A percentile compares a stretch with the other conserved stretches of the same genome.
phyloP scores from a whole-genome alignment of 2,888 invertebrate genomes.

The Bruchidius siliquastri region DNA sequence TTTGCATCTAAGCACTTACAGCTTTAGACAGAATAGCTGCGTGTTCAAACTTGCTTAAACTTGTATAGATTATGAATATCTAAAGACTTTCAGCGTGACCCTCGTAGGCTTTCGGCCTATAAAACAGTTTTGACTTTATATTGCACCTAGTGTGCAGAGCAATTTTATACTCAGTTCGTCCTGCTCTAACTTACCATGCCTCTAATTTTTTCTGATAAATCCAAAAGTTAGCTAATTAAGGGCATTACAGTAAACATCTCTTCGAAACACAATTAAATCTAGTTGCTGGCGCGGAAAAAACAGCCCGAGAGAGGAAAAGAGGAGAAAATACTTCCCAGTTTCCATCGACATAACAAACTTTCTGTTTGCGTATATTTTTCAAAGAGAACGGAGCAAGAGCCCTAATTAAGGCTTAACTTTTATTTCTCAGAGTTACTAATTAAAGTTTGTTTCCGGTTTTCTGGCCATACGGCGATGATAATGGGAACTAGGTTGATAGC shows the following conservation, averaged over 20 bases:
- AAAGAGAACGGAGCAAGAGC: background rate
- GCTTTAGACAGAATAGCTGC: too few relatives aligned
- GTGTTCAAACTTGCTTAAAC: too few relatives aligned
- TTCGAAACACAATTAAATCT: background rate
- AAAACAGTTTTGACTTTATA: too few relatives aligned
- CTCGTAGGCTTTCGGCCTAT: too few relatives aligned
- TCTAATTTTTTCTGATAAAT: background rate
- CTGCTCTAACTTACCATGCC: background rate
- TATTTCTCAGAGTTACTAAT: background rate
- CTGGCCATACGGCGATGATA: background rate
- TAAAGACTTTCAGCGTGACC: too few relatives aligned
- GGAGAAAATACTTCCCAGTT: background rate
- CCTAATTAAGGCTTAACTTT: background rate
- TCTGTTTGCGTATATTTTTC: background rate
- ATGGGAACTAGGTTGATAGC: background rate
- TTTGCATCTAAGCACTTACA: too few relatives aligned
- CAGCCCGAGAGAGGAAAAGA: background rate
- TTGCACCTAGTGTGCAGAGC: background rate
- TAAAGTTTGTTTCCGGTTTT: background rate
- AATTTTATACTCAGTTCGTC: background rate
- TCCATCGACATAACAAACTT: background rate
- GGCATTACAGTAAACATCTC: background rate
- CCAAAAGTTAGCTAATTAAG: background rate
- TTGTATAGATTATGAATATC: too few relatives aligned
- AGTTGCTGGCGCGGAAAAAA: background rate